Base-by-base conservation (phyloP, 2,113 vertebrate species). In the Thalassarche chlororhynchos region DNA sequence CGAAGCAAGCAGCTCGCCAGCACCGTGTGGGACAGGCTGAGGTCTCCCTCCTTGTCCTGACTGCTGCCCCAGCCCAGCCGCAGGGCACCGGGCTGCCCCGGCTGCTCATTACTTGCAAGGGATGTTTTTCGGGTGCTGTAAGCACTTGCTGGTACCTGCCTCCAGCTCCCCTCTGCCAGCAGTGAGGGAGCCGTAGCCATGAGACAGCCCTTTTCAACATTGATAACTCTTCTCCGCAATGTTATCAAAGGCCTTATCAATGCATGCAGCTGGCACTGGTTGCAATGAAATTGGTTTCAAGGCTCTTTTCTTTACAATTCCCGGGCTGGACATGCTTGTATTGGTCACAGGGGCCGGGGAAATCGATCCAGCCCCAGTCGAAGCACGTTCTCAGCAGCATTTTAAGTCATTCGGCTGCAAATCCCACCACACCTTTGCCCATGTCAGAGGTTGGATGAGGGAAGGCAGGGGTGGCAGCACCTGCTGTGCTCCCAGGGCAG, bases 181-280 rank as follows among this genome's bases (percentile, higher is more conserved):
- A 61, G 46, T 10, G 69, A 92, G 68, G 72, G n/a, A 89, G 52
- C n/a, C 1, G 1, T 40, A 44, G 36, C 58, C 83, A n/a, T 0
- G 1, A 84, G 61, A 78, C 36, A 69, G n/a, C 36, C 38, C 19
- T 6, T 0, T 47, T 76, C 54, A 47, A 42, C 76, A 62, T 4
- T 0, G 9, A 42, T 49, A 95, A 61, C 55, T 82, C 26, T 61
- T 84, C 65, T 84, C 65, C 1, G 10, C 83, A 81, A 31, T 49
- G 65, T 87, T 95, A 94, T 93, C 90, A 79, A 87, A 95, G 80
- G 69, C 64, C 69, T 95, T 91, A 95, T 92, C 94, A 79, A 69
- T 0, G 1, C 86, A 65, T 14, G 36, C 65, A 84, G 83, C 77
- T 54, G 65, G 69, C 1, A 1, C 72, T 71, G 17, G 17, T 61